A percentile compares a stretch with the other conserved stretches of the same genome.
Conservation (phyloP, 1,140 invertebrate species). For the Theocolax elegans region DNA sequence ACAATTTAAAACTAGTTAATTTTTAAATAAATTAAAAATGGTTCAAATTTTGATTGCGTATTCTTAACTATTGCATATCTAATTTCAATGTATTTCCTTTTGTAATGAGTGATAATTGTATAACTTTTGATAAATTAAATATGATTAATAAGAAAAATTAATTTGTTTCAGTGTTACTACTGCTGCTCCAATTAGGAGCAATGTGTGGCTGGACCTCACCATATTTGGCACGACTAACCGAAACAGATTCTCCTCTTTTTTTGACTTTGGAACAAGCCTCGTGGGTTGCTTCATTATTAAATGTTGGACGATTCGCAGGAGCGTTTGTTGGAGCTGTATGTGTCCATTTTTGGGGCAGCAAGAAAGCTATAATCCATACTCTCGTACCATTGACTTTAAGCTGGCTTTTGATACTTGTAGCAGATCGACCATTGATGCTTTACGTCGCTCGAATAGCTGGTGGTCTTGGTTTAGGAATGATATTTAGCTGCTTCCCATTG, state of each 20-base stretch:
- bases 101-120: too few species aligned
- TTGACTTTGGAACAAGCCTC: constrained; percentile 72
- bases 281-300: constrained; percentile 73
- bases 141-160: too few species aligned
- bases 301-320: constrained; percentile 61
- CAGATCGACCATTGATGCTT: constrained; percentile 66
- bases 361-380: constrained; percentile 71
- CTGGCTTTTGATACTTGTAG: constrained; percentile 65
- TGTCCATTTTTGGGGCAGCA: constrained; percentile 70
- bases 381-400: constrained; percentile 72
- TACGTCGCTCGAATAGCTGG: constrained; percentile 69
- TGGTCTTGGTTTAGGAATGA: constrained; percentile 75
- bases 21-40: too few species aligned
- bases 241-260: constrained; percentile 63
- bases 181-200: constrained; percentile 46
- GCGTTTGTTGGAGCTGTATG: constrained; percentile 54
- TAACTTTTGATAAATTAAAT: too few species aligned
- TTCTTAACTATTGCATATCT: too few species aligned
- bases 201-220: constrained; percentile 71
- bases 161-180: not conserved
- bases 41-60: too few species aligned
- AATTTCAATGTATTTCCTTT: too few species aligned
- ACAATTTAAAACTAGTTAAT: too few species aligned
- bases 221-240: constrained; percentile 67
- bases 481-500: constrained; percentile 74